Evolutionary conservation across 2,888 invertebrate species (phyloP), one percentile per base, ranked within the genome.

Genomic region (Drepanosiphum platanoidis): DNA sequence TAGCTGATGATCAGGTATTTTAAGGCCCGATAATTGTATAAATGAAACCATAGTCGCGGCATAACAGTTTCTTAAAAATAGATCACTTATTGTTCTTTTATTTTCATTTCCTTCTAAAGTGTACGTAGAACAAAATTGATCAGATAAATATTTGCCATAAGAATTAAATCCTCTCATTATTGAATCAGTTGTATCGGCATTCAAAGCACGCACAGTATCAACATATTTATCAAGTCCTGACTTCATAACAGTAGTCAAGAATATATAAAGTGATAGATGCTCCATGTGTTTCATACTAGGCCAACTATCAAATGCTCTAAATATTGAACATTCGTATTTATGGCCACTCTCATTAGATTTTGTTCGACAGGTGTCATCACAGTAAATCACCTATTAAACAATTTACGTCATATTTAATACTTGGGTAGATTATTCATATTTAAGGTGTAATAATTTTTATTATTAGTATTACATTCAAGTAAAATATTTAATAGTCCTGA

Each of bases 21-120:
- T 22, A 1, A 84, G 9, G 3, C 84, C 84, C 0, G 22, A 27
- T 58, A 84, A 58, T 68, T 0, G 30, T 30, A 84, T 27, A 39
- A 66, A 32, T 30, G 77, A 77, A 58, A 84, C 39, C 34, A 84
- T 36, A 58, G 58, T 39, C 0, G 84, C 64, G 18, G 84, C 84
- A 84, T 77, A 70, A 58, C 84, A 84, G 32, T 84, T 3, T 39
- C 70, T 77, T 3, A 42, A 68, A 58, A 77, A 84, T 39, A 84
- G 15, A 77, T 84, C 68, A 15, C 32, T 58, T 1, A 68, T 46
- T 15, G 68, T 70, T 77, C 77, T 77, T 77, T 58, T 70, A 8
- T 36, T 18, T 84, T 84, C 84, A 70, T 84, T 84, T 58, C 84
- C 84, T 70, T 84, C 84, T 15, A 84, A 70, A 15, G 77, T 46